Evolutionary conservation across 2,888 invertebrate genomes (phyloP), one percentile per base, ranked within the genome.

Genomic region (Andrena bucephala): DNA sequence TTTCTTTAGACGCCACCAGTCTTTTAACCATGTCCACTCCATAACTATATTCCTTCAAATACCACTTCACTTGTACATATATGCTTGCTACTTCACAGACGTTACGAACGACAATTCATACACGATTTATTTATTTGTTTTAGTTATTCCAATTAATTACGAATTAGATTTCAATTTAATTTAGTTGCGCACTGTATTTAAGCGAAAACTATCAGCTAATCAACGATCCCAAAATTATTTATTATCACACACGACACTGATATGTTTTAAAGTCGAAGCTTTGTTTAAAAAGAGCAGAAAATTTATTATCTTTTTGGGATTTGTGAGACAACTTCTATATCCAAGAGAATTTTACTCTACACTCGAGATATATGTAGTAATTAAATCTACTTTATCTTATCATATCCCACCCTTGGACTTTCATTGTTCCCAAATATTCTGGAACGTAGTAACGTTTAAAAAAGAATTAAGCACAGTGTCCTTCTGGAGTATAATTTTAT

Each of bases 21-120:
- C 96, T 94, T 97, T 97, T 91, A 97, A 94, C 96, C 97, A 97
- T 90, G 96, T 96, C 97, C 97, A 97, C 95, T 97, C 97, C 96
- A 97, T 97, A 52, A 66, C 85, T 67, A 67, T 20, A 33, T 24
- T 63, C 33, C 60, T 48, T 20, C 16, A 27, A n/a, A 27, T 33
- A 27, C 59, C 48, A 66, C 8, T 69, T 66, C 36, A 57, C 10
- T 20, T 31, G 48, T 29, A 57, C 20, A 60, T 8, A 4, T 42
- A 42, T 42, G 54, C 33, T 48, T 31, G 68, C 29, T 59, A 62
- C 13, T 65, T 63, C 20, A 50, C 36, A 62, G 13, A 75, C 7
- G 20, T 52, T 16, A 63, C 6, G 4, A 29, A 10, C 31, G 24
- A 69, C 10, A 42, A 31, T 29, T 70, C 42, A 24, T 60, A 4